phyloP scores from a whole-genome alignment of 2,888 invertebrate genomes.

The Cepaea hortensis region DNA sequence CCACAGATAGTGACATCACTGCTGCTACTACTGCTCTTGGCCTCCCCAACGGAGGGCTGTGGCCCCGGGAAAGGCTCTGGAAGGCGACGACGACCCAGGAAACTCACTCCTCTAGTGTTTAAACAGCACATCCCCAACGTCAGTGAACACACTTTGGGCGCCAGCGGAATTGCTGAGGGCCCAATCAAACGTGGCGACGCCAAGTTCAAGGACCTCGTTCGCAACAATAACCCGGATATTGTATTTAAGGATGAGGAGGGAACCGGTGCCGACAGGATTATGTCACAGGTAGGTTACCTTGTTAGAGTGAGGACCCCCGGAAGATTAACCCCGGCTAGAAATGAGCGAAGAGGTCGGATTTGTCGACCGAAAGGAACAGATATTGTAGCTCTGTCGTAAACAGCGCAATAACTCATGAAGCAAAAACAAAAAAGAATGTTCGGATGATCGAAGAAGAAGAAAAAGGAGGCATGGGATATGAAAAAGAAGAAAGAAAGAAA shows the following conservation, averaged over 20 bases:
- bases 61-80: slow-evolving; percentile 68
- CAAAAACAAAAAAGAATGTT: not conserved
- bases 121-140: slow-evolving; percentile 97
- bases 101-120: slow-evolving; percentile 88
- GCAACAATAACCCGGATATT: slow-evolving; percentile 96
- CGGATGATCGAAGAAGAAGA: too few species aligned
- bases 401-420: too few species aligned
- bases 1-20: slow-evolving; percentile 29
- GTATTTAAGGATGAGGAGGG: slow-evolving; percentile 97
- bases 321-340: not conserved
- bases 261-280: slow-evolving; percentile 95
- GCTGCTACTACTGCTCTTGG: slow-evolving; percentile 57
- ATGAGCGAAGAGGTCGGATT: not conserved
- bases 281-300: slow-evolving; percentile 91
- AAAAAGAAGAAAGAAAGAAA: too few species aligned
- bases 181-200: slow-evolving; percentile 88
- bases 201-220: slow-evolving; percentile 93
- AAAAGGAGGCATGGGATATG: too few species aligned
- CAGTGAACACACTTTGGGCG: slow-evolving; percentile 91
- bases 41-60: slow-evolving; percentile 60
- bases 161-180: slow-evolving; percentile 92
- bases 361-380: too few species aligned
- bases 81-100: slow-evolving; percentile 85
- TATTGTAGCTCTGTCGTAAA: too few species aligned
- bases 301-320: not conserved